Evolutionary conservation across 1,140 invertebrate genomes (phyloP), one percentile per base, ranked within the genome.

Genomic region (Asbolus verrucosus): DNA sequence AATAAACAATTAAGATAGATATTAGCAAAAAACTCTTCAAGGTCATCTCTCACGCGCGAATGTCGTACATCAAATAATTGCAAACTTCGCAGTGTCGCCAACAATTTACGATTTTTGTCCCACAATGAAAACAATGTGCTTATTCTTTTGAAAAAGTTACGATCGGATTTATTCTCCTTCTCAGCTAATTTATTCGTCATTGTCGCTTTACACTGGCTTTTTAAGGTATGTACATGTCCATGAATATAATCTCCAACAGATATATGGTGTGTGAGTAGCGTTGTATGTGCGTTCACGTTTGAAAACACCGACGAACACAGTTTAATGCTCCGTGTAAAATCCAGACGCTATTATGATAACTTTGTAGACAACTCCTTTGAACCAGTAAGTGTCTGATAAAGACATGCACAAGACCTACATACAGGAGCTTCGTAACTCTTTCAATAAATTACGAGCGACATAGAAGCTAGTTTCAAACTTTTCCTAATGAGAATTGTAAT

Each of bases 321-420:
- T 65, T 65, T 65, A 65, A 65, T 65, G 33, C 61, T 65, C 61
- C 36, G 61, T 41, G 61, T 65, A 41, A 65, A 41, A 65, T 65
- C 61, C 61, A 65, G 61, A 65, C 61, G 61, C 61, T 43, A 65
- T 65, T 65, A 43, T 41, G 61, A 65, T 65, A 65, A 65, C 61
- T 65, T 65, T 65, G 36, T 65, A 65, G 61, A 65, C 61, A 65
- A 43, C 61, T 65, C 61, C 61, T 65, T 65, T 65, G 61, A 41
- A 41, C 36, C 21, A 30, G 61, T 38, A 65, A 65, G 46, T 54
- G 46, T 54, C 46, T 54, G 36, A 62, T 62, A 65, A 65, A 41
- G 61, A 65, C 61, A 65, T 65, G 39, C 61, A 65, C 18, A 65
- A 65, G 61, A 65, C 36, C 61, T 43, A 65, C 21, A 43, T 38